A percentile compares a stretch with the other conserved stretches of the same genome.
Conservation (phyloP, 1,140 invertebrate genomes). For the Vollenhovia emeryi region DNA sequence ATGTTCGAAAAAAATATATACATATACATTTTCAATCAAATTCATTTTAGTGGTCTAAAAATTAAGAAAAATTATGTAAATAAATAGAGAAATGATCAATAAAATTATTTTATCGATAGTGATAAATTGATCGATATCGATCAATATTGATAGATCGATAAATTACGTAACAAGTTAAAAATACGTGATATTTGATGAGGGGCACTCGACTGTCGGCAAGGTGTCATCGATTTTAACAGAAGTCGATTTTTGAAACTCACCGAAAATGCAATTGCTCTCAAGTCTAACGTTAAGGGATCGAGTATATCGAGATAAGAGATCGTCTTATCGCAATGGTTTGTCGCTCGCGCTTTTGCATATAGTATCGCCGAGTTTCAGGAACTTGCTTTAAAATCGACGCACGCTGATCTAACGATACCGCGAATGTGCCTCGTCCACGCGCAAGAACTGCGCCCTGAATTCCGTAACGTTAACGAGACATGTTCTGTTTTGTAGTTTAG, state of each 20-base stretch:
- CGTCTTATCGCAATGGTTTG: background rate
- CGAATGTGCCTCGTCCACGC: slow-evolving; percentile 59
- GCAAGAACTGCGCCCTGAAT: background rate
- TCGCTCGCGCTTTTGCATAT: background rate
- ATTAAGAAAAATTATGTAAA: background rate
- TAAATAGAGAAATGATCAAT: background rate
- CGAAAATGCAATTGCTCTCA: slow-evolving; percentile 33
- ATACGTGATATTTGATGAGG: slow-evolving; percentile 3
- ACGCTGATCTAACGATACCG: background rate
- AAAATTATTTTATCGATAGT: background rate
- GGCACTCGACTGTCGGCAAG: slow-evolving; percentile 33
- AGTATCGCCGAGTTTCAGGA: slow-evolving; percentile 5
- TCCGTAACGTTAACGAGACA: slow-evolving; percentile 54
- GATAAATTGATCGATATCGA: background rate
- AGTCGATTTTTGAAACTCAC: slow-evolving; percentile 23
- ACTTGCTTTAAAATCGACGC: slow-evolving; percentile 58
- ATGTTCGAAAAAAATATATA: background rate
- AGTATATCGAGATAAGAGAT: background rate
- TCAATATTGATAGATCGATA: background rate
- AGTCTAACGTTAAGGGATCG: background rate
- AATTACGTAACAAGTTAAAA: background rate
- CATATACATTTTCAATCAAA: background rate
- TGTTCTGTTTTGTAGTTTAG: slow-evolving; percentile 79
- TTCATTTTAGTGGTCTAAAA: background rate
- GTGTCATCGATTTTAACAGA: slow-evolving; percentile 59